Evolutionary conservation across 35 echinoderm and acorn worm species (phyloP).

Genomic region (Holothuria glaberrima): DNA sequence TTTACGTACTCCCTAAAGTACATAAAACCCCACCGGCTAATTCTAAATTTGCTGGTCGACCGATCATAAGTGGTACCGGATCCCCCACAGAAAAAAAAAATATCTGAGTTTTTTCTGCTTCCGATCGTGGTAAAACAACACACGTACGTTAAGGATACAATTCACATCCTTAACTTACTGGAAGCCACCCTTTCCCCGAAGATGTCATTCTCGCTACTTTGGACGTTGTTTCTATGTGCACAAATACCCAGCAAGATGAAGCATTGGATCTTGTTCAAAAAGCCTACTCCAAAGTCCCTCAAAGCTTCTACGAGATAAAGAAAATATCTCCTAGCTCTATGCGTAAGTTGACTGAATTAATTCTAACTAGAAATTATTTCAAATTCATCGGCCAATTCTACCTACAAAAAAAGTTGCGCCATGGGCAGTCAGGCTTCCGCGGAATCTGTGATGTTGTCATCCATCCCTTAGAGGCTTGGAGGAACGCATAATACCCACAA

Average conservation of each 20-base stretch:
- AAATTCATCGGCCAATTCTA: no score
- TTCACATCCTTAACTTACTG: neutral
- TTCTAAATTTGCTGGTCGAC: slow-evolving; percentile 43
- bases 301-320: no score
- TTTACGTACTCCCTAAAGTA: slow-evolving; percentile 40
- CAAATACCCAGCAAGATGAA: neutral
- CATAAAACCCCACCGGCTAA: slow-evolving; percentile 13
- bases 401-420: no score
- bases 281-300: no score
- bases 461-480: no score
- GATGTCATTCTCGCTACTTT: neutral
- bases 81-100: slow-evolving; percentile 17
- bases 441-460: no score
- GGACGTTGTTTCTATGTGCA: slow-evolving; percentile 26
- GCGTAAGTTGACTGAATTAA: neutral
- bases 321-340: neutral
- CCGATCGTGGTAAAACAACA: slow-evolving; percentile 1
- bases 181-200: neutral
- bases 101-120: slow-evolving; percentile 40
- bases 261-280: no score
- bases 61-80: slow-evolving; percentile 20
- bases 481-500: no score
- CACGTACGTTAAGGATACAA: slow-evolving; percentile 14
- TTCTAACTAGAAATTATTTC: neutral
- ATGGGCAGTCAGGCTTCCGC: no score